phyloP scores from a whole-genome alignment of 2,113 vertebrate genomes.

The Trematocara stigmaticum region DNA sequence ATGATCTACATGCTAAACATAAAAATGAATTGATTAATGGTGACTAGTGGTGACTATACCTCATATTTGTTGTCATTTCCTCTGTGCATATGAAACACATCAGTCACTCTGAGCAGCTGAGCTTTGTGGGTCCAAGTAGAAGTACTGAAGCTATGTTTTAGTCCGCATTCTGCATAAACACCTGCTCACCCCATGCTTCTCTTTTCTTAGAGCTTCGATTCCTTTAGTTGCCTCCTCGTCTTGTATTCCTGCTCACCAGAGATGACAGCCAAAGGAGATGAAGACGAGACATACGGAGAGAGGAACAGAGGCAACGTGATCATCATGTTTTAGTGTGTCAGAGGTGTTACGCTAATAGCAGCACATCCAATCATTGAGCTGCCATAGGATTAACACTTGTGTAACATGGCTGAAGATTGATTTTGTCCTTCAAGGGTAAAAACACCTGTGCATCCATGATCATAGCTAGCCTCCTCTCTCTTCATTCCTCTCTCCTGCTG shows the following conservation, averaged over 20 bases:
- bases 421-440: background rate
- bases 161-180: background rate
- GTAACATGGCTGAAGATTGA: background rate
- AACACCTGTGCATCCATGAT: background rate
- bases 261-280: background rate
- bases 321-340: background rate
- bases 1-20: slow-evolving; percentile 7
- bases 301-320: background rate
- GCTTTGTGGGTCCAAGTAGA: background rate
- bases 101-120: background rate
- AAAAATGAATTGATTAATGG: slow-evolving; percentile 7
- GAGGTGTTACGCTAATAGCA: background rate
- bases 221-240: background rate
- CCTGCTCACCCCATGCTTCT: background rate
- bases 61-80: background rate
- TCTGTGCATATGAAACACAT: background rate
- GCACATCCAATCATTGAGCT: background rate
- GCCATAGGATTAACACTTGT: background rate
- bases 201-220: background rate
- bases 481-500: background rate
- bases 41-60: background rate
- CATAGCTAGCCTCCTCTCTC: background rate
- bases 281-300: background rate
- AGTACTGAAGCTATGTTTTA: background rate
- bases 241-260: background rate